A percentile compares a stretch with the other conserved stretches of the same genome.
Evolutionary conservation across 2,113 vertebrate genomes (phyloP).

Genomic region (Octodon degus): DNA sequence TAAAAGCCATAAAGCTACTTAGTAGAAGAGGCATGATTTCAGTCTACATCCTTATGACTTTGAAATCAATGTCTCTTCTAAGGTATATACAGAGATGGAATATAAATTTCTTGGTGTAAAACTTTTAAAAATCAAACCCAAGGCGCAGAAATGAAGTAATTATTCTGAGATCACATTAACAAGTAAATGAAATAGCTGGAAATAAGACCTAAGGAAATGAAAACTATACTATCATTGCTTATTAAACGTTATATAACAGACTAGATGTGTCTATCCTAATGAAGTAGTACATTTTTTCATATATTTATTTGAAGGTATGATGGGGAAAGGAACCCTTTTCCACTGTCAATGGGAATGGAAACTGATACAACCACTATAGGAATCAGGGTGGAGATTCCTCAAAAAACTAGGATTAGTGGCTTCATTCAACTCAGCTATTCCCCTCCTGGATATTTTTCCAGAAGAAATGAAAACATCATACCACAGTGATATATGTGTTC

Average conservation of each 20-base stretch:
- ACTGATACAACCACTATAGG: too few species aligned
- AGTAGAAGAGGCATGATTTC: not conserved
- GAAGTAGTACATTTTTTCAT: not conserved
- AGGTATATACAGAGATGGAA: not conserved
- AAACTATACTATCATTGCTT: conserved; percentile 10
- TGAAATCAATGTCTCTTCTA: not conserved
- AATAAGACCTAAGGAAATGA: conserved; percentile 32
- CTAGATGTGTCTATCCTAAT: not conserved
- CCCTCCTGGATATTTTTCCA: too few species aligned
- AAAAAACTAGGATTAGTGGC: too few species aligned
- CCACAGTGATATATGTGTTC: too few species aligned
- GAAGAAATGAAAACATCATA: too few species aligned
- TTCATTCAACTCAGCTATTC: too few species aligned
- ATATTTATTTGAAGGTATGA: too few species aligned
- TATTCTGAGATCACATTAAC: not conserved
- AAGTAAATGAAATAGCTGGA: conserved; percentile 42
- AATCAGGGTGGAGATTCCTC: too few species aligned
- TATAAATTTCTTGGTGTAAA: conserved; percentile 9
- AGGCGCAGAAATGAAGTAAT: conserved; percentile 16
- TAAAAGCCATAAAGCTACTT: not conserved
- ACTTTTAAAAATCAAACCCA: not conserved
- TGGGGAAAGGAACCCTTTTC: too few species aligned
- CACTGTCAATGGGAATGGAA: too few species aligned
- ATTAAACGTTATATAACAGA: not conserved
- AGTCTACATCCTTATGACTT: not conserved